A percentile compares a stretch with the other conserved stretches of the same genome.
Evolutionary conservation across 2,888 invertebrate genomes (phyloP).

Genomic region (Agrypnus murinus): DNA sequence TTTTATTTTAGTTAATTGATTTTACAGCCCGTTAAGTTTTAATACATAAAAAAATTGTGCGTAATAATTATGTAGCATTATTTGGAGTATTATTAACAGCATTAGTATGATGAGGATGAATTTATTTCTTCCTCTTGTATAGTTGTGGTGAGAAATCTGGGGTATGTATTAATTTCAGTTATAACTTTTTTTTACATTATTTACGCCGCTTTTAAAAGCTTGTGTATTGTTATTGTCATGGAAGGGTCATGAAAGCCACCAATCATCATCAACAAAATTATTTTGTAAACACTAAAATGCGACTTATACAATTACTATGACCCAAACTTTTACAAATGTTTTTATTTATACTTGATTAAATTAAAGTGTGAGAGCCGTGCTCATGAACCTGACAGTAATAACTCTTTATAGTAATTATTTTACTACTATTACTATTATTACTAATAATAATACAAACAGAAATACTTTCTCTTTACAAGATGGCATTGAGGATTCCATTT

Average conservation of each 20-base stretch:
- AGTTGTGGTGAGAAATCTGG: too few species aligned
- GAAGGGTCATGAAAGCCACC: constrained; percentile 7
- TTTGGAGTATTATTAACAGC: too few species aligned
- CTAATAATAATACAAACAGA: too few species aligned
- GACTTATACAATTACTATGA: neutral
- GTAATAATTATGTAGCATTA: too few species aligned
- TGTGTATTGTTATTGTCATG: neutral
- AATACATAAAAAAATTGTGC: too few species aligned
- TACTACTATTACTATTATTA: too few species aligned
- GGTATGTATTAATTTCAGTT: too few species aligned
- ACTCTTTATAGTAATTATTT: neutral
- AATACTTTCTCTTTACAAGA: constrained; percentile 32
- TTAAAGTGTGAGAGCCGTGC: constrained; percentile 5
- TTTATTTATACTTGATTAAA: constrained; percentile 17
- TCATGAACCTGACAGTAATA: constrained; percentile 36
- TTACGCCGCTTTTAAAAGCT: too few species aligned
- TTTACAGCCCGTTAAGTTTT: neutral
- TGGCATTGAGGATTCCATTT: constrained; percentile 38
- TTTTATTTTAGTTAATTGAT: constrained; percentile 5
- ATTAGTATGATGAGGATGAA: too few species aligned
- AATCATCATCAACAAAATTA: constrained; percentile 8
- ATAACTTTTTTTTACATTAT: too few species aligned
- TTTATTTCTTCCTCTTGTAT: too few species aligned
- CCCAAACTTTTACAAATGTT: neutral
- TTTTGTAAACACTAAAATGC: neutral